Base-by-base conservation (phyloP, 2,888 invertebrate genomes). In the Brachypalpus laphriformis region DNA sequence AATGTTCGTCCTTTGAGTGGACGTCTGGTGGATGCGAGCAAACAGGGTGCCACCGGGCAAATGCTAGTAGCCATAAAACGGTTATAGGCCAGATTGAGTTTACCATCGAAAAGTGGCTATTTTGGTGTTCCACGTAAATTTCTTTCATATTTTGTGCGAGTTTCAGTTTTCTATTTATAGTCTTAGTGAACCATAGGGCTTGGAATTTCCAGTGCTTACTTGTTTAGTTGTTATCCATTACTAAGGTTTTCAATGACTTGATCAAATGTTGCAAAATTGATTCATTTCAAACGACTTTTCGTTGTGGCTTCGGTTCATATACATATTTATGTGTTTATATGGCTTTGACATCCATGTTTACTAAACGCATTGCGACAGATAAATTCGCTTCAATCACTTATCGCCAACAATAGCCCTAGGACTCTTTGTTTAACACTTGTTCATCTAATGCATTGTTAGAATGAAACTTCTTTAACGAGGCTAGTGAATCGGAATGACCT, bases 1-100 rank as follows among this genome's bases (percentile, higher is more conserved):
- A 85, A 76, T 71, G 65, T 81, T 80, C 66, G 75, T 71, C 81
- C 65, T 70, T 65, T 65, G 81, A 81, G 85, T 71, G 81, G 75
- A 70, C 40, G 57, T 34, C 68, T 61, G 59, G 14, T 40, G 56
- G 40, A 61, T 66, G 65, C 47, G 40, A 56, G 45, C 25, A 45
- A 16, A 78, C 54, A 83, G 82, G 82, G 82, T 78, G 82, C 47
- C 71, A 45, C 47, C 5, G 11, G 72, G 16, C 6, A 63, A 63
- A 18, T 9, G 54, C 31, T 45, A 8, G 4, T 18, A 68, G 22
- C 49, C 16, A 54, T 77, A 54, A 31, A 75, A 74, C 14, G 72
- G 16, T 47, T 34, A 8, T 54, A 34, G 54, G 28, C 54, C 42
- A 74, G 8, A 20, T 40, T 28, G 18, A 34, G 8, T n/a, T 42